These are phyloP conservation scores for Sitobion miscanthi DNA, from an alignment of 1,140 invertebrate genomes.

Conservation along the genomic window DNA sequence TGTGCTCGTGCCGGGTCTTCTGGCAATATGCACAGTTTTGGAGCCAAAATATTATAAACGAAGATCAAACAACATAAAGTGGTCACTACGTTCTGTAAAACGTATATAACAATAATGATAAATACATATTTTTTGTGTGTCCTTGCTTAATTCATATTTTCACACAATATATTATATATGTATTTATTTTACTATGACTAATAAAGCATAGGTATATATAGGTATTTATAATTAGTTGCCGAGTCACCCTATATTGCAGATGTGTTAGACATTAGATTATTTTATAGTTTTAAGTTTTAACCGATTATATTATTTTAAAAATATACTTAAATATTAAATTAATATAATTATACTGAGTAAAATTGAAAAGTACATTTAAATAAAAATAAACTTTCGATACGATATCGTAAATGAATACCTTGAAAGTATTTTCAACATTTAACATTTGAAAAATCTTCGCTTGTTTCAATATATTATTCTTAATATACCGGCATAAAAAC, in stretches of 20 bases:
- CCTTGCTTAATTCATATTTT: neutral
- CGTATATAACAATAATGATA: neutral
- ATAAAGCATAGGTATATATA: neutral
- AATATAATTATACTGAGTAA: too few relatives aligned
- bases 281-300: neutral
- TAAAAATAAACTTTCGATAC: too few relatives aligned
- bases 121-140: conserved; percentile 1
- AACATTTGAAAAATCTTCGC: too few relatives aligned
- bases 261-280: neutral
- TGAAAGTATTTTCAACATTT: too few relatives aligned
- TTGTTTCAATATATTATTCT: too few relatives aligned
- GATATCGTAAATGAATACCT: too few relatives aligned
- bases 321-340: too few relatives aligned
- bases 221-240: neutral
- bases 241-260: neutral
- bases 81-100: conserved; percentile 11
- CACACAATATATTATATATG: neutral
- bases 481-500: too few relatives aligned
- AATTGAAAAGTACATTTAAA: too few relatives aligned
- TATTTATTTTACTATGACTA: neutral
- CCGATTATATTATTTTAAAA: neutral
- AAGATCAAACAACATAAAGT: neutral
- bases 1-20: conserved; percentile 46
- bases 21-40: conserved; percentile 51
- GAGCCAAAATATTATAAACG: conserved; percentile 33